Evolutionary conservation across 2,888 invertebrate genomes (phyloP), one percentile per base, ranked within the genome.

Genomic region (Icerya purchasi): DNA sequence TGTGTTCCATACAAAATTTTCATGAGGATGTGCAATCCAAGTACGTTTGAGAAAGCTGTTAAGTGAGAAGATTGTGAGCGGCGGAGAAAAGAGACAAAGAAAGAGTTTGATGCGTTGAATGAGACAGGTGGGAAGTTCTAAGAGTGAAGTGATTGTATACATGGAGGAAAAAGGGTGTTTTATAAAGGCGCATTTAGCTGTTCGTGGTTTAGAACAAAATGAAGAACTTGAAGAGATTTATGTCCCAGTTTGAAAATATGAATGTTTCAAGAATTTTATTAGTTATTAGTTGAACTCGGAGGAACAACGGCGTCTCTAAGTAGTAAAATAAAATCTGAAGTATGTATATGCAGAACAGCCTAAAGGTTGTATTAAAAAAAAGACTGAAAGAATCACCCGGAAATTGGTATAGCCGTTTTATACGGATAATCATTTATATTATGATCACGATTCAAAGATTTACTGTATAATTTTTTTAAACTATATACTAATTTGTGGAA

Each of bases 381-480:
- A 65, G 65, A 3, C 61, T 67, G 55, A 57, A 60, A 50, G 64
- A 66, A 62, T 65, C 63, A 49, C 63, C 65, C 8, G 55, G 65
- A 53, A 25, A 54, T 5, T 66, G 65, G 65, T 65, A 66, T 57
- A 62, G 65, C 50, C 63, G 62, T 61, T 64, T 66, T 24, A 57
- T 63, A 54, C 50, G 62, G 54, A 54, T 54, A 10, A 22, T 20
- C 24, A 24, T 54, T 22, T 23, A 22, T 54, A 54, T 54, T 22
- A 18, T 22, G 19, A 22, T 22, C 14, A 14, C 8, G 21, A 22
- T 10, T 20, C n/a, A 8, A 54, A 54, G 22, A 21, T 49, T 14
- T 56, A 60, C 19, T 19, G 50, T 36, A 2, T 61, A 22, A 24
- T 60, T 10, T 59, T 56, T 36, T 58, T 61, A 1, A 59, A 61